A percentile compares a stretch with the other conserved stretches of the same genome.
phyloP scores from a whole-genome alignment of 1,140 invertebrate species.

The Drosophila orena region DNA sequence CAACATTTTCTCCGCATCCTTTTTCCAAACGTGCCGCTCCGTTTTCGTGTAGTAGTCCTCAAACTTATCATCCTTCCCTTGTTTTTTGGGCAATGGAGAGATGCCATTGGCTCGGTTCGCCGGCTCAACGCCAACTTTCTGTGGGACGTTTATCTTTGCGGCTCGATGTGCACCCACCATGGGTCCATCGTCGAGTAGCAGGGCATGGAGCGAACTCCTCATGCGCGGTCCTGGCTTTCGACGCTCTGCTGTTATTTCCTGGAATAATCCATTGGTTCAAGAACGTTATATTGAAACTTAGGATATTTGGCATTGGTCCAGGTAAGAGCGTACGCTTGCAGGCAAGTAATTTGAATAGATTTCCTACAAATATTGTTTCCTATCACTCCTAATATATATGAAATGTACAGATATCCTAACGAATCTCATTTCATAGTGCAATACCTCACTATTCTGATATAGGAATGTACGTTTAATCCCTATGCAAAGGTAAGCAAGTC shows the following conservation, averaged over 20 bases:
- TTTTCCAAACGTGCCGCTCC: conserved; percentile 46
- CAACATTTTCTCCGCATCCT: conserved; percentile 53
- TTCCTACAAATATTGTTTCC: too few relatives aligned
- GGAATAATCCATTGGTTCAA: neutral
- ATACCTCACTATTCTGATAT: too few relatives aligned
- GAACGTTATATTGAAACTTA: neutral
- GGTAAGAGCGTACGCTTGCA: too few relatives aligned
- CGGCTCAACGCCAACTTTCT: neutral
- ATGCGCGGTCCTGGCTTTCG: neutral
- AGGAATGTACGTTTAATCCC: too few relatives aligned
- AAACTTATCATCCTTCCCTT: conserved; percentile 2
- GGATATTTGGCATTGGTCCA: too few relatives aligned
- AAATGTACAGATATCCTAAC: too few relatives aligned
- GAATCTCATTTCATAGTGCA: too few relatives aligned
- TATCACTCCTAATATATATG: too few relatives aligned
- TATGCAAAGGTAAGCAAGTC: too few relatives aligned
- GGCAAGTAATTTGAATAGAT: too few relatives aligned
- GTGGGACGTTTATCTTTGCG: neutral
- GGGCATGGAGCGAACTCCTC: conserved; percentile 9
- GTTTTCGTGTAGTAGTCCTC: conserved; percentile 17
- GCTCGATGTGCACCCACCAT: neutral
- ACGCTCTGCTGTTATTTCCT: neutral
- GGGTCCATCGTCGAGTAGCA: conserved; percentile 4
- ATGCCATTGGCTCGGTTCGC: neutral
- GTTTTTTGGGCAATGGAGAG: neutral